phyloP scores from a whole-genome alignment of 2,888 invertebrate species.

The Leptinotarsa tumamoca region DNA sequence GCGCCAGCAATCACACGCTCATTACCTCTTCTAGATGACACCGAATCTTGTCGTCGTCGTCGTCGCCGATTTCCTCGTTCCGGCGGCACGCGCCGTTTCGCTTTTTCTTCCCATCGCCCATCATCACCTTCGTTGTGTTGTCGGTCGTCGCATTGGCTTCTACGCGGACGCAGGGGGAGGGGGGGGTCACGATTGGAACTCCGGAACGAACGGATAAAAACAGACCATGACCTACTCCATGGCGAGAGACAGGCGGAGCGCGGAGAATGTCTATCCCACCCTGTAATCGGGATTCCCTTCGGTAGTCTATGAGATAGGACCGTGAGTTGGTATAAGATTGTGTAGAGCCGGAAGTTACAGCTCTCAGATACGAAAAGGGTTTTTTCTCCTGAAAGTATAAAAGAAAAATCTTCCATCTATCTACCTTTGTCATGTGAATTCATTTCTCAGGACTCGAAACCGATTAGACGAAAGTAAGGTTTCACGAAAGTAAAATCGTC shows the following conservation, averaged over 20 bases:
- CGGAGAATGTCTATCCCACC: not conserved
- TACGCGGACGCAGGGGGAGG: not conserved
- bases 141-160: not conserved
- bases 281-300: not conserved
- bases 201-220: slow-evolving; percentile 29
- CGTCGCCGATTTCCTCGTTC: not conserved
- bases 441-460: too few relatives aligned
- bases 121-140: not conserved
- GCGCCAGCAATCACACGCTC: slow-evolving; percentile 11
- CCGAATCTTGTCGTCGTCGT: not conserved
- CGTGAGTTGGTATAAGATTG: not conserved
- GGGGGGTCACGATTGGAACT: not conserved
- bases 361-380: too few relatives aligned
- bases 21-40: slow-evolving; percentile 7
- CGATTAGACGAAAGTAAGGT: too few relatives aligned
- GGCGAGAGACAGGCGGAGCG: slow-evolving; percentile 15
- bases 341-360: too few relatives aligned
- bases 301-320: not conserved
- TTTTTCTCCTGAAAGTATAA: too few relatives aligned
- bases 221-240: slow-evolving; percentile 58
- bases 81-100: not conserved
- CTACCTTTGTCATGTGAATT: too few relatives aligned
- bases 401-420: too few relatives aligned
- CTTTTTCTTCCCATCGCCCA: not conserved
- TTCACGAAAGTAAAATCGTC: too few relatives aligned